Conservation (phyloP, 2,113 vertebrate genomes). For the Ahaetulla prasina region DNA sequence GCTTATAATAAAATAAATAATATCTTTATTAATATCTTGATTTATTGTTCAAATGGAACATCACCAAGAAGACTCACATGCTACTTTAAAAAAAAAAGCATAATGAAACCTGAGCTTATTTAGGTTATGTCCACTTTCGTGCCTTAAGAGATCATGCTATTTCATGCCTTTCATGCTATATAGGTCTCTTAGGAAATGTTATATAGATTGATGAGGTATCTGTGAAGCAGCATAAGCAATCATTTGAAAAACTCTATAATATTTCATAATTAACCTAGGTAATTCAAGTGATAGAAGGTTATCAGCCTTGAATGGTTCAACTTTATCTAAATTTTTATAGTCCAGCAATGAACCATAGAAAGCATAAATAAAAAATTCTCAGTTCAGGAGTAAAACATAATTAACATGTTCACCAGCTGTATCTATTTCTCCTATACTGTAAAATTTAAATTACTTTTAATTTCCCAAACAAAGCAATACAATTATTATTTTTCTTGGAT, state of each 20-base stretch:
- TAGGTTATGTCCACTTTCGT: not conserved
- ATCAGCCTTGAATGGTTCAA: not conserved
- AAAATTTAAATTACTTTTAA: not conserved
- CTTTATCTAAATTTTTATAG: not conserved
- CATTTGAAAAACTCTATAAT: not conserved
- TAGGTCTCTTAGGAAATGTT: not conserved
- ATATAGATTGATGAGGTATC: not conserved
- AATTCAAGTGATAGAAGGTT: not conserved
- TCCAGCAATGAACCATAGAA: not conserved
- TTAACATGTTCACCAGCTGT: not conserved
- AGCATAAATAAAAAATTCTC: not conserved
- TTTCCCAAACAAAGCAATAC: not conserved
- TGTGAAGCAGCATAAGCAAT: not conserved
- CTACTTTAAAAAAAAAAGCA: not conserved
- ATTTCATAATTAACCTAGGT: not conserved
- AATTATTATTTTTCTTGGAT: not conserved
- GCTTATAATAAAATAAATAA: not conserved
- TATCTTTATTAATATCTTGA: not conserved
- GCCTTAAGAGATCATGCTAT: not conserved
- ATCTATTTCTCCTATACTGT: not conserved
- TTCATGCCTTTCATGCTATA: not conserved
- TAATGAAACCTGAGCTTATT: not conserved
- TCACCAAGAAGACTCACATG: not conserved
- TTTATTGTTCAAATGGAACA: not conserved
- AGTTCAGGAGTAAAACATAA: not conserved